These are phyloP conservation scores for Arrhopalites spinosus DNA, from an alignment of 2,888 invertebrate species.

Conservation along the genomic window DNA sequence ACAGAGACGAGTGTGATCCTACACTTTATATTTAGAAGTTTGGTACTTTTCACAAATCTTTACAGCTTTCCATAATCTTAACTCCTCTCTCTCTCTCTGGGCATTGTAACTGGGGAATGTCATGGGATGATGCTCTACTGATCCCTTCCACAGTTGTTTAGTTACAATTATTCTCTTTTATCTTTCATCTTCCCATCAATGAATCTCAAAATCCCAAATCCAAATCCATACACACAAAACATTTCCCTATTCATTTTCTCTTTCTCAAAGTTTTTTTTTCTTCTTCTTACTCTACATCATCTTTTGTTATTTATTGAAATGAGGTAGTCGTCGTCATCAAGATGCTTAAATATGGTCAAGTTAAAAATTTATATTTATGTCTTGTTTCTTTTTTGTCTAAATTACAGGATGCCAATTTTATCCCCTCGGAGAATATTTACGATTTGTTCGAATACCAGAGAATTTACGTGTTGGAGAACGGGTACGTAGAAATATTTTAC, in stretches of 20 bases:
- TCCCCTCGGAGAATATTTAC: constrained; percentile 78
- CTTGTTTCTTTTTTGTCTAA: background rate
- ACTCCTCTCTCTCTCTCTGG: background rate
- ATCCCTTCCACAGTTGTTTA: no score
- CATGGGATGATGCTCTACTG: background rate
- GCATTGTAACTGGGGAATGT: background rate
- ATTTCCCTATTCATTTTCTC: no score
- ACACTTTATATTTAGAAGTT: no score
- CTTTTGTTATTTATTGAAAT: no score
- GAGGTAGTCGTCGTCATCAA: no score
- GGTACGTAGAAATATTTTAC: constrained; percentile 56
- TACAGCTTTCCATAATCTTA: background rate
- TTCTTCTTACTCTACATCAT: no score
- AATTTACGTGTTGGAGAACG: constrained; percentile 77
- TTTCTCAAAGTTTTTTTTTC: no score
- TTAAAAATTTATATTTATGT: background rate
- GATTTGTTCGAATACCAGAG: constrained; percentile 84
- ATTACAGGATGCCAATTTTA: constrained; percentile 79
- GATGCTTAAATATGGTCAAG: no score
- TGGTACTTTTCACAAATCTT: background rate
- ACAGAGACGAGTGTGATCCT: background rate
- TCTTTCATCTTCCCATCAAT: no score
- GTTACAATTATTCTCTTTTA: no score
- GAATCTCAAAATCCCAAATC: no score
- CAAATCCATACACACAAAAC: no score